These are phyloP conservation scores for Pseudococcus longispinus DNA, from an alignment of 2,888 invertebrate genomes.

Conservation along the genomic window DNA sequence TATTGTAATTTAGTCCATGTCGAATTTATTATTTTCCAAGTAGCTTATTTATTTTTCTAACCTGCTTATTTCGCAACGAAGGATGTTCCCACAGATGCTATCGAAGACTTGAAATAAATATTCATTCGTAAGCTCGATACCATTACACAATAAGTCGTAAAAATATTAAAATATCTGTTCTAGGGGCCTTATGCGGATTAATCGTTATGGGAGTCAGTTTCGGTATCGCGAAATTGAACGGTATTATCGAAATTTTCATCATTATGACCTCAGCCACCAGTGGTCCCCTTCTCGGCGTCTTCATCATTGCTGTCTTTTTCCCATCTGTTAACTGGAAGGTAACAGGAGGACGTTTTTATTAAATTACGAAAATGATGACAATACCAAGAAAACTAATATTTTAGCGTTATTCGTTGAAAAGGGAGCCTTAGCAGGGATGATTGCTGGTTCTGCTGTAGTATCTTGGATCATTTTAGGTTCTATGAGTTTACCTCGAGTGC, in stretches of 20 bases:
- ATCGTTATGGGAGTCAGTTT: slow-evolving; percentile 80
- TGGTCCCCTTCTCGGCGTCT: slow-evolving; percentile 83
- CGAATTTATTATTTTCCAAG: neutral
- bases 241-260: slow-evolving; percentile 83
- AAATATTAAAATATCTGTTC: slow-evolving; percentile 20
- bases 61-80: too few relatives aligned
- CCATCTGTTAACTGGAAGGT: slow-evolving; percentile 84
- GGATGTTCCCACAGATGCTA: neutral
- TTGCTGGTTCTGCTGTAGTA: slow-evolving; percentile 76
- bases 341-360: slow-evolving; percentile 59
- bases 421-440: slow-evolving; percentile 81
- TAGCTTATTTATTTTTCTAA: too few relatives aligned
- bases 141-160: neutral
- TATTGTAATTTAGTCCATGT: neutral
- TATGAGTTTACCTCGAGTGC: slow-evolving; percentile 69
- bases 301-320: slow-evolving; percentile 80
- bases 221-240: slow-evolving; percentile 77
- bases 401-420: slow-evolving; percentile 60
- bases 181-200: slow-evolving; percentile 74
- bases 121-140: neutral
- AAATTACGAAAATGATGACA: neutral
- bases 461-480: slow-evolving; percentile 80
- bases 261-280: slow-evolving; percentile 85
- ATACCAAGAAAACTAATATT: neutral
- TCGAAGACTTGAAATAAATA: neutral